These are phyloP conservation scores for Linyphia triangularis DNA, from an alignment of 2,888 invertebrate genomes.

Conservation along the genomic window DNA sequence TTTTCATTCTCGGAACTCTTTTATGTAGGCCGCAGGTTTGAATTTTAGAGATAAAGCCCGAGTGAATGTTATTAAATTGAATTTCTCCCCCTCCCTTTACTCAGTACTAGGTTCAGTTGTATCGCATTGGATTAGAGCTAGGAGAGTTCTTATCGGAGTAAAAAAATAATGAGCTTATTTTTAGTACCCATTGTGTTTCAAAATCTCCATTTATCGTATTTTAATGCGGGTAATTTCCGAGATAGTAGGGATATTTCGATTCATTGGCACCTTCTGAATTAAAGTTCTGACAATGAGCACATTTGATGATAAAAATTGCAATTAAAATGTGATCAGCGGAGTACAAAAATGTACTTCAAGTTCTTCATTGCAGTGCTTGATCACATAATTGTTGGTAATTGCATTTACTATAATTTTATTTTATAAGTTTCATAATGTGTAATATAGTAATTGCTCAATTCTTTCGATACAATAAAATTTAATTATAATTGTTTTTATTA, in stretches of 20 bases:
- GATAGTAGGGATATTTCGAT: neutral
- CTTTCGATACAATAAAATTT: too few relatives aligned
- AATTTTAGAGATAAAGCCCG: constrained; percentile 59
- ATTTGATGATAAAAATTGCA: neutral
- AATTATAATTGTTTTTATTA: too few relatives aligned
- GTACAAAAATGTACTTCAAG: constrained; percentile 1
- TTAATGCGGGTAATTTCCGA: constrained; percentile 53
- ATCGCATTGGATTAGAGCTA: constrained; percentile 16
- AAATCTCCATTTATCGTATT: constrained; percentile 50
- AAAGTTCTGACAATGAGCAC: neutral
- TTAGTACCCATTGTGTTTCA: constrained; percentile 47
- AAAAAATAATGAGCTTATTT: constrained; percentile 47
- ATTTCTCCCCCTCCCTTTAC: constrained; percentile 1
- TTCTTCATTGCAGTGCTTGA: neutral
- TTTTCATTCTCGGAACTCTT: neutral
- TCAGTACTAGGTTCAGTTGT: neutral
- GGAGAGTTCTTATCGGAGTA: constrained; percentile 5
- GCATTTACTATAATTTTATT: too few relatives aligned
- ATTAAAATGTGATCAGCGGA: constrained; percentile 21
- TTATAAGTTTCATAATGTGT: too few relatives aligned
- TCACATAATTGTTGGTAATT: neutral
- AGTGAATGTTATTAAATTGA: constrained; percentile 50
- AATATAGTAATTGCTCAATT: too few relatives aligned
- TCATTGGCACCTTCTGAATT: neutral
- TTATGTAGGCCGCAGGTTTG: constrained; percentile 31